A percentile compares a stretch with the other conserved stretches of the same genome.
Evolutionary conservation across 2,888 invertebrate genomes (phyloP).

Genomic region (Lomographa bimaculata): DNA sequence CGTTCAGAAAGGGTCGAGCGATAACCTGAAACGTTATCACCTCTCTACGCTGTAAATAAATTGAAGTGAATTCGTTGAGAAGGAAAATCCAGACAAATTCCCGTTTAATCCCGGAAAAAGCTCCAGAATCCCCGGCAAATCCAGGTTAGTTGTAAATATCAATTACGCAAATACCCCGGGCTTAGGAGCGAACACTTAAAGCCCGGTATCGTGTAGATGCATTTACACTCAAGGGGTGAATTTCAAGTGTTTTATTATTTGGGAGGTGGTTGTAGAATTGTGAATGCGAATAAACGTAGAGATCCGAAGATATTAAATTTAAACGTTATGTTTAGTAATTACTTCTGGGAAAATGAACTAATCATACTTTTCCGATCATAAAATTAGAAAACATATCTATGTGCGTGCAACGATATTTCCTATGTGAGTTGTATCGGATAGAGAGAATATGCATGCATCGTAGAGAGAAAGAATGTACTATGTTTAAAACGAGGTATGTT

Average conservation of each 20-base stretch:
- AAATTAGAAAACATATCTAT: no score
- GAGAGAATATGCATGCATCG: no score
- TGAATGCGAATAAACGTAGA: no score
- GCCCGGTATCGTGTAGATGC: slow-evolving; percentile 32
- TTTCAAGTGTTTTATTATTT: slow-evolving; percentile 38
- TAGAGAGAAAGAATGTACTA: no score
- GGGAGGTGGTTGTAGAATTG: slow-evolving; percentile 1
- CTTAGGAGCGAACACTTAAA: slow-evolving; percentile 51
- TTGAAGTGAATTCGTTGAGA: slow-evolving; percentile 69
- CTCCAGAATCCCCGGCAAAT: slow-evolving; percentile 52
- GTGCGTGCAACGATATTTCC: no score
- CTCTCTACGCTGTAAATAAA: slow-evolving; percentile 64
- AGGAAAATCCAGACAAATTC: slow-evolving; percentile 75
- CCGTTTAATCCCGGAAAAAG: slow-evolving; percentile 70
- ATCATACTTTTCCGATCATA: no score
- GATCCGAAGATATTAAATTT: no score
- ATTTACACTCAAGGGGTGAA: slow-evolving; percentile 45
- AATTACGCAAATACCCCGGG: slow-evolving; percentile 77
- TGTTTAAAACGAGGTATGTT: no score
- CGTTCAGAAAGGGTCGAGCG: slow-evolving; percentile 35
- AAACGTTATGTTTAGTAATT: no score
- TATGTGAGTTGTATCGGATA: no score
- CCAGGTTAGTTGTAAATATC: slow-evolving; percentile 83
- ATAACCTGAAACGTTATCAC: slow-evolving; percentile 57
- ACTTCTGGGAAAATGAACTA: no score